Conservation (phyloP, 2,888 invertebrate species). For the Aphidius colemani region DNA sequence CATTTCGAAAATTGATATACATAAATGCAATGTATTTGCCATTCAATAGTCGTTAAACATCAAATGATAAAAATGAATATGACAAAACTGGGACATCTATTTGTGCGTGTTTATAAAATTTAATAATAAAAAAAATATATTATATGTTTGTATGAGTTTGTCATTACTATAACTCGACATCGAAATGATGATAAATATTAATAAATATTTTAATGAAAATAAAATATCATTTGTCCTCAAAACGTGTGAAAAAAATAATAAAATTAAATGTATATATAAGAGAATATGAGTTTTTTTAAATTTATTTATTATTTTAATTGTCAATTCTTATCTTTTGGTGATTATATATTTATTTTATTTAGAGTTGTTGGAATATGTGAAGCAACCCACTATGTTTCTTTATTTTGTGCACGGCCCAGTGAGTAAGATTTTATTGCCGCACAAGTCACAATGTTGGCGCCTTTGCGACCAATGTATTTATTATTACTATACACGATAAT, state of each 20-base stretch:
- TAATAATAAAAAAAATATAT: neutral
- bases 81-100: conserved; percentile 39
- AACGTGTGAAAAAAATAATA: conserved; percentile 6
- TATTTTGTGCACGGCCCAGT: conserved; percentile 8
- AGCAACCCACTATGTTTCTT: neutral
- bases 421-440: conserved; percentile 37
- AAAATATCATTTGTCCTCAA: conserved; percentile 13
- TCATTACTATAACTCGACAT: conserved; percentile 13
- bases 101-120: conserved; percentile 31
- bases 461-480: conserved; percentile 35
- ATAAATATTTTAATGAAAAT: neutral
- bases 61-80: conserved; percentile 39
- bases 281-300: neutral
- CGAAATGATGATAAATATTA: conserved; percentile 19
- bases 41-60: conserved; percentile 35
- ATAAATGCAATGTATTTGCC: neutral
- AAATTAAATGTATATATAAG: neutral
- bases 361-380: too few relatives aligned
- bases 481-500: conserved; percentile 10
- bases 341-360: neutral
- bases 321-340: conserved; percentile 2
- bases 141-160: conserved; percentile 3
- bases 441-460: conserved; percentile 50
- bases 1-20: too few relatives aligned
- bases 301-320: neutral